Percentiles rank a stretch among this genome's conserved stretches.
phyloP scores from a whole-genome alignment of 2,113 vertebrate genomes.

The Salvelinus alpinus region DNA sequence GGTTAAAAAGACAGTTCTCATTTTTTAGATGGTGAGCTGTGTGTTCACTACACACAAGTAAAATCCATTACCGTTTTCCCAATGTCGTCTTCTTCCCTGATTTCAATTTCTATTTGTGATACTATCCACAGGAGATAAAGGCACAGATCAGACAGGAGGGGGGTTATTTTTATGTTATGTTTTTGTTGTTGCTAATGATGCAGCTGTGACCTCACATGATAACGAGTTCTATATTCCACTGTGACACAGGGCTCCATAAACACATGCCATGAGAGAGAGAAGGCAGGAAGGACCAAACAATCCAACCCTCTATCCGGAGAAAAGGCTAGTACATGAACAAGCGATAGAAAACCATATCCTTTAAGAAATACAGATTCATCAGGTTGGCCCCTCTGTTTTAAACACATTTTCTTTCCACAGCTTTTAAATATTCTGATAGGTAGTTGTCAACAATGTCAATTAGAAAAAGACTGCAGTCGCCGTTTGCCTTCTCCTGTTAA shows the following conservation, averaged over 20 bases:
- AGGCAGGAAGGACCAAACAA: neutral
- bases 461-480: conserved; percentile 32
- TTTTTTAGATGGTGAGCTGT: conserved; percentile 78
- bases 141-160: conserved; percentile 89
- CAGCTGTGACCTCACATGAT: conserved; percentile 76
- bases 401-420: conserved; percentile 27
- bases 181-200: conserved; percentile 77
- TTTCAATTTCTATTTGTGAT: conserved; percentile 87
- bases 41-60: conserved; percentile 83
- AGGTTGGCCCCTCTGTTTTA: conserved; percentile 8
- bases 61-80: conserved; percentile 85
- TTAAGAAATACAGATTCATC: conserved; percentile 5
- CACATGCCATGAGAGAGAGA: conserved; percentile 9
- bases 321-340: conserved; percentile 5
- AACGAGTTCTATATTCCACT: neutral
- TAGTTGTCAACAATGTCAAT: conserved; percentile 39
- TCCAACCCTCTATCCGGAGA: neutral
- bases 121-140: conserved; percentile 92
- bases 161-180: neutral
- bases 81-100: conserved; percentile 81
- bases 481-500: neutral
- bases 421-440: conserved; percentile 34
- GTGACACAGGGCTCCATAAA: neutral
- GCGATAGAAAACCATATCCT: conserved; percentile 15
- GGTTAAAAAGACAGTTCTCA: conserved; percentile 60